A percentile compares a stretch with the other conserved stretches of the same genome.
These are phyloP conservation scores for Beaufortia kweichowensis DNA, from an alignment of 2,113 vertebrate species.

Conservation along the genomic window DNA sequence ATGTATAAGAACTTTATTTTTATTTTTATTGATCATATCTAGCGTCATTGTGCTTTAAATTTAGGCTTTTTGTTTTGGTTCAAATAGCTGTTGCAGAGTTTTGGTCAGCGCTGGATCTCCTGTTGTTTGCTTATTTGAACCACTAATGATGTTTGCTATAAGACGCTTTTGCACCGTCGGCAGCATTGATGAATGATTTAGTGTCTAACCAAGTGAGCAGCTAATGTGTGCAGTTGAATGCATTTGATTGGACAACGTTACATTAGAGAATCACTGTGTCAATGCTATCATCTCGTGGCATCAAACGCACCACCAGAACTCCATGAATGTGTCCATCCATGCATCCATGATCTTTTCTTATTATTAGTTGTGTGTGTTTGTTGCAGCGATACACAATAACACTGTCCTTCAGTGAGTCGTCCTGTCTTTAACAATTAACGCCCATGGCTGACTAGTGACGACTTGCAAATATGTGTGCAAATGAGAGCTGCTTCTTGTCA, in stretches of 20 bases:
- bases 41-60: too few species aligned
- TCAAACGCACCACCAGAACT: not conserved
- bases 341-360: not conserved
- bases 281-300: not conserved
- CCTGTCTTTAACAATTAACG: slow-evolving; percentile 65
- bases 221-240: slow-evolving; percentile 39
- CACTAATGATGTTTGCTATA: slow-evolving; percentile 47
- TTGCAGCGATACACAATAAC: not conserved
- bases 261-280: slow-evolving; percentile 14
- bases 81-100: slow-evolving; percentile 34
- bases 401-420: slow-evolving; percentile 15
- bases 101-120: slow-evolving; percentile 26
- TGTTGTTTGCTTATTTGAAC: slow-evolving; percentile 46
- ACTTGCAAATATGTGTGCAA: slow-evolving; percentile 74
- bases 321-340: not conserved
- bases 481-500: slow-evolving; percentile 70
- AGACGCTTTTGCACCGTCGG: slow-evolving; percentile 32
- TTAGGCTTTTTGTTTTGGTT: slow-evolving; percentile 32
- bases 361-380: not conserved
- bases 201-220: slow-evolving; percentile 49
- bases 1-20: not conserved
- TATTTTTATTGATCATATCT: slow-evolving; percentile 30
- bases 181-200: slow-evolving; percentile 49
- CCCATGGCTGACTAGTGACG: slow-evolving; percentile 66
- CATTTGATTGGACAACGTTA: slow-evolving; percentile 36